A percentile compares a stretch with the other conserved stretches of the same genome.
phyloP scores from a whole-genome alignment of 2,113 vertebrate species.

The Anseranas semipalmata region DNA sequence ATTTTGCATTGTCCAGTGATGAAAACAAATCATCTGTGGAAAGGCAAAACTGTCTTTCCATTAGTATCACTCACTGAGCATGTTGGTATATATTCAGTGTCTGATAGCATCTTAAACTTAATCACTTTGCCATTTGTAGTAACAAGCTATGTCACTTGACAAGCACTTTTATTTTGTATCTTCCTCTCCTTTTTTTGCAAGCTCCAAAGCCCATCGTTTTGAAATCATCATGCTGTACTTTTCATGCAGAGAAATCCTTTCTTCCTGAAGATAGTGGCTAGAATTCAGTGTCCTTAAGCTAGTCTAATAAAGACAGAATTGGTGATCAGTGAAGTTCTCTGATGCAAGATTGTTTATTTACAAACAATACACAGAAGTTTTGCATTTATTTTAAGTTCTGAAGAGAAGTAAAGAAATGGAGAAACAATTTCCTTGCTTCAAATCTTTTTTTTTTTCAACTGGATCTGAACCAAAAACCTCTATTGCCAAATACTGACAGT shows the following conservation, averaged over 20 bases:
- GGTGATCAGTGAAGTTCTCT: not conserved
- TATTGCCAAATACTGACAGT: not conserved
- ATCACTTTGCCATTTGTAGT: not conserved
- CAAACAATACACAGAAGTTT: not conserved
- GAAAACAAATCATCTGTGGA: slow-evolving; percentile 24
- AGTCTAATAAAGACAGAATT: not conserved
- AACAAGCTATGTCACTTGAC: not conserved
- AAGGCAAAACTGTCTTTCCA: slow-evolving; percentile 8
- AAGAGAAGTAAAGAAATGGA: not conserved
- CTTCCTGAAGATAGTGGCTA: not conserved
- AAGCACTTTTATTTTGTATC: not conserved
- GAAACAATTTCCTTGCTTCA: not conserved
- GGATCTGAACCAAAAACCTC: not conserved
- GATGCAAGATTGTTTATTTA: not conserved
- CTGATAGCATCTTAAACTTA: slow-evolving; percentile 8
- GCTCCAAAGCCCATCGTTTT: not conserved
- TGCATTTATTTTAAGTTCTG: not conserved
- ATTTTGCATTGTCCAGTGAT: slow-evolving; percentile 34
- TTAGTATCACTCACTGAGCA: not conserved
- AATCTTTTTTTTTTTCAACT: not conserved
- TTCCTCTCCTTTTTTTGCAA: not conserved
- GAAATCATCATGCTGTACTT: not conserved
- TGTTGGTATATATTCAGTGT: not conserved
- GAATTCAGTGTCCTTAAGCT: not conserved
- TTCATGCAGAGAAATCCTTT: not conserved